Evolutionary conservation across 2,113 vertebrate species (phyloP), one percentile per base, ranked within the genome.

Genomic region (Catharus bicknelli): DNA sequence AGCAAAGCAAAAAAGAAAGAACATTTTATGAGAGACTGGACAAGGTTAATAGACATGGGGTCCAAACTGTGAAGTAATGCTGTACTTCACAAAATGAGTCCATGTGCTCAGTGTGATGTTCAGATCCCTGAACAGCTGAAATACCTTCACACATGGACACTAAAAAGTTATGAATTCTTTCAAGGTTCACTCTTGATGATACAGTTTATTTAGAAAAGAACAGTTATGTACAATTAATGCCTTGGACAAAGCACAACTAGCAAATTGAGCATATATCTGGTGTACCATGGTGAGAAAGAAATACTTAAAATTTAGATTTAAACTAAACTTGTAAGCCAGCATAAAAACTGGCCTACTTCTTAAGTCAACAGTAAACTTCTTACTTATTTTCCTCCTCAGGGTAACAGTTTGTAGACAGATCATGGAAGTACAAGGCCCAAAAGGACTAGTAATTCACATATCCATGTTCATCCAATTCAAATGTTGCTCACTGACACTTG

Each of bases 1-100:
- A 88, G 54, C 34, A 94, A 75, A 82, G n/a, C 43, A 92, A 72
- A 67, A 88, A 50, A 32, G 25, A 72, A 90, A 58, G 19, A 66
- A 90, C 72, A 59, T 54, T 55, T 84, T 88, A 58, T 3, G 20
- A 90, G 69, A 81, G 26, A 63, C 3, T 64, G 30, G 55, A 42
- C 36, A 45, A 87, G 29, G 11, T 73, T 80, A 76, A 83, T 2
- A 58, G 29, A 59, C 29, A 54, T 0, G 38, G 38, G 27, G 11
- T 58, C 43, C 43, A 59, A 64, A 61, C 6, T 43, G 32, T 34
- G 50, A 86, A 73, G 34, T 42, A 67, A 70, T 0, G 2, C 22
- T 42, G 2, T 11, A 40, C 40, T 88, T 63, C 76, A 50, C 63
- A 81, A 43, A 69, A 55, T 8, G 21, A 59, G 17, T 19, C n/a